These are phyloP conservation scores for Trachelus iudaicus DNA, from an alignment of 2,888 invertebrate species.

Conservation along the genomic window DNA sequence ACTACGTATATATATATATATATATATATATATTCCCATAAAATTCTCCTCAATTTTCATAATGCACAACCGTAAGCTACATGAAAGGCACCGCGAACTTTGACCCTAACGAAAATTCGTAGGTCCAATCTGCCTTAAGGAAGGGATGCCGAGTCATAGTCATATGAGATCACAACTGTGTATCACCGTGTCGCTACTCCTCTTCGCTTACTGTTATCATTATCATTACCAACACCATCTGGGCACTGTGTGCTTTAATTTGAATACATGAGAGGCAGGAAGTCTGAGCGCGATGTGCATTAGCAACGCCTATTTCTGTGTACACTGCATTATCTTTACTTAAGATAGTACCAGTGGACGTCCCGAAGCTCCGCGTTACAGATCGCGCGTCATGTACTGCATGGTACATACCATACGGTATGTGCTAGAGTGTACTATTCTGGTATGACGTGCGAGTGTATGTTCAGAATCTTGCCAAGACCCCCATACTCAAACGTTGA, in stretches of 20 bases:
- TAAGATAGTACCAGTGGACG: conserved; percentile 29
- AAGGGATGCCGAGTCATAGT: background rate
- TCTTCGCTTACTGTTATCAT: conserved; percentile 27
- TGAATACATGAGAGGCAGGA: conserved; percentile 57
- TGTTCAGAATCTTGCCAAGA: background rate
- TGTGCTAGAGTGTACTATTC: background rate
- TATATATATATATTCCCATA: background rate
- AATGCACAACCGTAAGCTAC: background rate
- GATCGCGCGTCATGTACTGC: background rate
- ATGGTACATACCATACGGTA: background rate
- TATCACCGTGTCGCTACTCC: background rate
- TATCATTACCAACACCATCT: conserved; percentile 43
- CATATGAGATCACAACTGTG: background rate
- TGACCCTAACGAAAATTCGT: background rate
- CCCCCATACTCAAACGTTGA: background rate
- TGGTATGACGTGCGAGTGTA: background rate
- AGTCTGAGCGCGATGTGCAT: conserved; percentile 44
- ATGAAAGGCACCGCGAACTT: background rate
- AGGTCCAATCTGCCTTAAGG: background rate
- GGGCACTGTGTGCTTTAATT: conserved; percentile 52
- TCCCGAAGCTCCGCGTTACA: background rate
- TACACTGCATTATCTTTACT: conserved; percentile 44
- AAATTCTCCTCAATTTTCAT: background rate
- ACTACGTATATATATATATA: too few species aligned
- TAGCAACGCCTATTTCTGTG: conserved; percentile 53